phyloP scores from a whole-genome alignment of 1,140 invertebrate genomes.

The Apocrypta bakeri region DNA sequence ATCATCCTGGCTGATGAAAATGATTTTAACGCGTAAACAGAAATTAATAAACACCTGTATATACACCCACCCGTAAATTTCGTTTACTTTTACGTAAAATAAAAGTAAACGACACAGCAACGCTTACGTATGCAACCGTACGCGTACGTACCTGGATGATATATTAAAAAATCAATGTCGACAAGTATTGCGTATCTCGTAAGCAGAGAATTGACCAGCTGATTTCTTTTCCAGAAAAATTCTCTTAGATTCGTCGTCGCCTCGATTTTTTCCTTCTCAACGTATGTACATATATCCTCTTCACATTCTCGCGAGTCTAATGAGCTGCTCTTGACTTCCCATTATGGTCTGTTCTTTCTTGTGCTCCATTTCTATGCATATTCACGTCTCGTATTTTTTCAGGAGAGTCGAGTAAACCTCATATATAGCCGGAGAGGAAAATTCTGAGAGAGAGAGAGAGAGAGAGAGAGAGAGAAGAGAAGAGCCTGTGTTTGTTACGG shows the following conservation, averaged over 20 bases:
- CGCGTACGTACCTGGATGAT: too few relatives aligned
- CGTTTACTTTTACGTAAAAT: too few relatives aligned
- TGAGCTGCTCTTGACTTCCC: neutral
- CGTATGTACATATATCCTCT: neutral
- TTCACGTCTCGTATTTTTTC: constrained; percentile 1
- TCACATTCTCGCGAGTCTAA: neutral
- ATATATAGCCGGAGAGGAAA: neutral
- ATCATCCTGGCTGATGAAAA: too few relatives aligned
- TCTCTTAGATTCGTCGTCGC: constrained; percentile 3
- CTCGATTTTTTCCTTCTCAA: neutral
- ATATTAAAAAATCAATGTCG: too few relatives aligned
- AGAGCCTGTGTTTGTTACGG: constrained; percentile 22
- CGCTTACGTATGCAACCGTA: too few relatives aligned
- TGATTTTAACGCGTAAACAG: too few relatives aligned
- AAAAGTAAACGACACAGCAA: too few relatives aligned
- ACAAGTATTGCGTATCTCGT: too few relatives aligned
- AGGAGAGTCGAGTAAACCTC: neutral
- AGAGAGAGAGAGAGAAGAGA: neutral
- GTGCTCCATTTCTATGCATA: neutral
- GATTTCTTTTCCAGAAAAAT: neutral
- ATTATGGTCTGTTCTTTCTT: neutral
- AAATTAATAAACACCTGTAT: too few relatives aligned
- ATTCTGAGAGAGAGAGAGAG: neutral
- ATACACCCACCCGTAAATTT: too few relatives aligned
- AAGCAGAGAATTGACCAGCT: neutral